Evolutionary conservation across 2,797 vertebrate genomes (phyloP).

Genomic region (Sarcoramphus papa): DNA sequence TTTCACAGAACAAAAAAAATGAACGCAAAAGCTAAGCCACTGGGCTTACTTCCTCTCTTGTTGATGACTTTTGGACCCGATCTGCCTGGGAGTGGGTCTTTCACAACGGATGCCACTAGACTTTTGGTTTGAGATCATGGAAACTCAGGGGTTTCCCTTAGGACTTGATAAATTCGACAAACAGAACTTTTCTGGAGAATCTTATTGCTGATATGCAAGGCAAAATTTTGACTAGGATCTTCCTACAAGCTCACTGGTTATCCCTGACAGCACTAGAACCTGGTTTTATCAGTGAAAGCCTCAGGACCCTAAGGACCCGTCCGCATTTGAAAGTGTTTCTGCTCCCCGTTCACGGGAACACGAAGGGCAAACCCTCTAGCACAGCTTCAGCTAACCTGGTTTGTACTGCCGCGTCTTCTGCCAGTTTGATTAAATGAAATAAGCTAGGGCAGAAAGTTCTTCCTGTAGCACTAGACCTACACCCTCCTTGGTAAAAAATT

Average conservation of each 20-base stretch:
- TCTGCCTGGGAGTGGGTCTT: background rate
- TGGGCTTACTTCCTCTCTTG: background rate
- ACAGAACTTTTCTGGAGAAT: background rate
- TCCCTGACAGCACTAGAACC: background rate
- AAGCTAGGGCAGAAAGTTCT: background rate
- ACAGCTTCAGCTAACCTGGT: background rate
- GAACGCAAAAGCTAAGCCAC: background rate
- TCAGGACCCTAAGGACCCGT: background rate
- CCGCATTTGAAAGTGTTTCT: background rate
- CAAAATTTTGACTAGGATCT: background rate
- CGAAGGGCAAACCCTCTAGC: background rate
- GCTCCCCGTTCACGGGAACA: background rate
- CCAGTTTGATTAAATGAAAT: background rate
- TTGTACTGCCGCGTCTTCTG: background rate
- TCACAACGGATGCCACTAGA: background rate
- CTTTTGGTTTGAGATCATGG: background rate
- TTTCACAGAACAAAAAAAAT: background rate
- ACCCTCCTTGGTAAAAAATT: background rate
- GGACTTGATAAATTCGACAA: background rate
- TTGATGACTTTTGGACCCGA: background rate
- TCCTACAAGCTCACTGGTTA: background rate
- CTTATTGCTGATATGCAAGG: background rate
- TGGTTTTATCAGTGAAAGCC: background rate
- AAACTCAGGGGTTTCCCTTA: background rate
- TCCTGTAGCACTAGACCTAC: background rate